Evolutionary conservation across 2,888 invertebrate species (phyloP).

Genomic region (Chrysomela aeneicollis): DNA sequence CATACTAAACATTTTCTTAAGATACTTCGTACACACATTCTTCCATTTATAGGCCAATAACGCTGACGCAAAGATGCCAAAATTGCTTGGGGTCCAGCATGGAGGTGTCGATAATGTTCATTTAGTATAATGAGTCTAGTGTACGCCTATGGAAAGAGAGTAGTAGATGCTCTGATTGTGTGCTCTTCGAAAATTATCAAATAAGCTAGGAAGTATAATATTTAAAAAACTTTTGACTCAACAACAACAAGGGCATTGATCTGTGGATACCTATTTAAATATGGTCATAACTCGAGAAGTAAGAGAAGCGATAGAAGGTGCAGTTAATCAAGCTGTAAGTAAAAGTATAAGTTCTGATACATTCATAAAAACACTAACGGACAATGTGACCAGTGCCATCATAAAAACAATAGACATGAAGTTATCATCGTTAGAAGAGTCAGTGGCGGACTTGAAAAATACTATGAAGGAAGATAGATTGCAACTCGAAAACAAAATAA

Average conservation of each 20-base stretch:
- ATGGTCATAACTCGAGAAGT: no score
- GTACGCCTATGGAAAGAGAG: background rate
- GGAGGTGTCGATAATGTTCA: slow-evolving; percentile 8
- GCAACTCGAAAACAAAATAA: background rate
- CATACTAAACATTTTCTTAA: slow-evolving; percentile 29
- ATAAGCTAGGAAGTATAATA: background rate
- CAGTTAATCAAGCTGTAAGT: no score
- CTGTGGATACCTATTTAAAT: no score
- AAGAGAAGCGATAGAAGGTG: no score
- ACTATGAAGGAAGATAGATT: background rate
- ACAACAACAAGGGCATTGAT: background rate
- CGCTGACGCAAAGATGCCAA: slow-evolving; percentile 20
- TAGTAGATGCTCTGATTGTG: background rate
- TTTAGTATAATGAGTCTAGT: slow-evolving; percentile 14
- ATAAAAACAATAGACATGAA: background rate
- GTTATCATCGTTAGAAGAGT: background rate
- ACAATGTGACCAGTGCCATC: no score
- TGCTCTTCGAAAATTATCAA: background rate
- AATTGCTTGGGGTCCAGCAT: slow-evolving; percentile 16
- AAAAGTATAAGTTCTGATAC: no score
- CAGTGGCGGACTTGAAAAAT: background rate
- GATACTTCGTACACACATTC: slow-evolving; percentile 24
- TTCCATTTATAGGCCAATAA: slow-evolving; percentile 15
- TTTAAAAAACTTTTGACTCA: background rate
- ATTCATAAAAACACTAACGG: no score